Percentiles rank a stretch among this genome's conserved stretches.
phyloP scores from a whole-genome alignment of 2,888 invertebrate genomes.

The Melanostoma mellinum region DNA sequence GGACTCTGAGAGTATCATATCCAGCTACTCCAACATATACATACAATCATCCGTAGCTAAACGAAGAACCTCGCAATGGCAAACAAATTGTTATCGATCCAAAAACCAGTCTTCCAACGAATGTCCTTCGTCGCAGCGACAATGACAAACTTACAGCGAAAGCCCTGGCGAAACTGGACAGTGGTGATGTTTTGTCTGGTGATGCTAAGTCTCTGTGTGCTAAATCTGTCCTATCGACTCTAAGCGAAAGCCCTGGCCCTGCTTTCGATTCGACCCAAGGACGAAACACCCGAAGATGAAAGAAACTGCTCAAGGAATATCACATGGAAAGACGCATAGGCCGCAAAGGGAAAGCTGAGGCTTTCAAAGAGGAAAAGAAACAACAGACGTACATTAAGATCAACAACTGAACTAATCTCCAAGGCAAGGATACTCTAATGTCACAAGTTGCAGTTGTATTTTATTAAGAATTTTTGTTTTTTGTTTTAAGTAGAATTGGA shows the following conservation, averaged over 20 bases:
- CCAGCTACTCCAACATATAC: slow-evolving; percentile 94
- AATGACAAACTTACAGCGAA: too few species aligned
- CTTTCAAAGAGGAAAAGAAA: slow-evolving; percentile 93
- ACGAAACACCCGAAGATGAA: slow-evolving; percentile 92
- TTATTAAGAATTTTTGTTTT: slow-evolving; percentile 17
- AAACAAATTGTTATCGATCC: slow-evolving; percentile 87
- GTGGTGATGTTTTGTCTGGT: slow-evolving; percentile 84
- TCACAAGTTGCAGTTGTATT: not conserved
- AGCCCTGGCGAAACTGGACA: slow-evolving; percentile 80
- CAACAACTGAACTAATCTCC: slow-evolving; percentile 88
- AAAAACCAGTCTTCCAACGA: slow-evolving; percentile 85
- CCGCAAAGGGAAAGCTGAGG: slow-evolving; percentile 90
- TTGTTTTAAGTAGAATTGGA: slow-evolving; percentile 81
- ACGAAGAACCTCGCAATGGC: slow-evolving; percentile 86
- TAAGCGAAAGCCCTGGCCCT: too few species aligned
- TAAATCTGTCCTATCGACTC: too few species aligned
- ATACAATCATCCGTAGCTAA: slow-evolving; percentile 95
- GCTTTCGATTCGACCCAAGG: slow-evolving; percentile 87
- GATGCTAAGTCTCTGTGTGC: slow-evolving; percentile 84
- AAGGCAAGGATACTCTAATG: slow-evolving; percentile 85
- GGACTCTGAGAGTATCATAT: slow-evolving; percentile 95
- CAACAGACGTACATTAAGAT: slow-evolving; percentile 89
- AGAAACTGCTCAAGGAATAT: slow-evolving; percentile 90
- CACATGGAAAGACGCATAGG: slow-evolving; percentile 90
- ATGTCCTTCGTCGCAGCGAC: too few species aligned